Evolutionary conservation across 2,888 invertebrate genomes (phyloP).

Genomic region (Carcina quercana): DNA sequence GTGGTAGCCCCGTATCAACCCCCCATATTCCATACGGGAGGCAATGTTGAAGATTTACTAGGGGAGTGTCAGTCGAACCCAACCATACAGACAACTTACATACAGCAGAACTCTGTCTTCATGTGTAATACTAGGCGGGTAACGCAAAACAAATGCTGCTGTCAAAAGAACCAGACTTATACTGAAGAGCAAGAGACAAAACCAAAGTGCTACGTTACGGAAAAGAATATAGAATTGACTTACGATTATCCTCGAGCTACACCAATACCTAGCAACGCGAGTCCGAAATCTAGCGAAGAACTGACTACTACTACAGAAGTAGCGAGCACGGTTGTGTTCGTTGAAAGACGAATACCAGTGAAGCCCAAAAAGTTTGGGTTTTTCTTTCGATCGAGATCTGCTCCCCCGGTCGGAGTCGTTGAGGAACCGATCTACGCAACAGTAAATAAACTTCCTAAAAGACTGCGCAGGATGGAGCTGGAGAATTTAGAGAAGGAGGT

Average conservation of each 20-base stretch:
- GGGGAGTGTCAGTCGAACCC: slow-evolving; percentile 77
- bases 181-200: slow-evolving; percentile 26
- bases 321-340: slow-evolving; percentile 67
- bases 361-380: slow-evolving; percentile 65
- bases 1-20: slow-evolving; percentile 54
- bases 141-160: slow-evolving; percentile 57
- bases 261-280: slow-evolving; percentile 44
- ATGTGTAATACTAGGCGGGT: slow-evolving; percentile 66
- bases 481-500: slow-evolving; percentile 67
- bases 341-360: slow-evolving; percentile 62
- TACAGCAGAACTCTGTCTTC: slow-evolving; percentile 66
- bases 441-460: slow-evolving; percentile 67
- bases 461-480: slow-evolving; percentile 60
- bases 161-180: slow-evolving; percentile 42
- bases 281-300: slow-evolving; percentile 48
- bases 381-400: slow-evolving; percentile 67
- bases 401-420: slow-evolving; percentile 63
- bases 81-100: slow-evolving; percentile 57
- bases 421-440: slow-evolving; percentile 71
- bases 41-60: slow-evolving; percentile 79
- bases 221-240: slow-evolving; percentile 67
- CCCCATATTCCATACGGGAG: slow-evolving; percentile 70
- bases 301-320: slow-evolving; percentile 67
- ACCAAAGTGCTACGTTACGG: slow-evolving; percentile 59
- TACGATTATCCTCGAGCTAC: slow-evolving; percentile 66